Base-by-base conservation (phyloP, 2,888 invertebrate species). In the Trachelus troglodyta region DNA sequence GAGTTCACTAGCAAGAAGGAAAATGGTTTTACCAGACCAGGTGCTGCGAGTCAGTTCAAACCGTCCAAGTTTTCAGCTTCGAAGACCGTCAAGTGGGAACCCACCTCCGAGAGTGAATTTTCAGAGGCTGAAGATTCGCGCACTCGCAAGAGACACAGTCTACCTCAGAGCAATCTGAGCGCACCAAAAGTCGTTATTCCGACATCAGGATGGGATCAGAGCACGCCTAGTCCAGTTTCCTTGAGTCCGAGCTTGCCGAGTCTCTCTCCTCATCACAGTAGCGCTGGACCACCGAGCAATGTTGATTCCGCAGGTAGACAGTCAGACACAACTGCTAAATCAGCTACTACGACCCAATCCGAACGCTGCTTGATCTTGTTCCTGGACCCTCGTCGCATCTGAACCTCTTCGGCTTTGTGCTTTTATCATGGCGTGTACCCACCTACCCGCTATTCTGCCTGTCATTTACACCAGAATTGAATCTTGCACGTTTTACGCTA, bases 31-130 rank as follows among this genome's bases (percentile, higher is more conserved):
- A 73, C 87, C 30, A 89, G 87, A 76, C 83, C 84, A 1, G 15
- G 15, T 15, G 75, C 80, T 12, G 79, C 85, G 69, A 69, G 68
- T 71, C 69, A 75, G 34, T 23, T 33, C 82, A 3, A 79, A 6
- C 33, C 76, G 30, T 34, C 78, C 15, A 74, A 74, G 74, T 79
- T 80, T 15, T 73, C 69, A 76, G 77, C 77, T 23, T 88, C 88
- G 75, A 94, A 93, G 86, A 92, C 92, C 68, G 93, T 93, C 30
- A 94, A 94, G 85, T 94, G 94, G 94, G 94, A 94, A 81, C 94
- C 94, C 3, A 94, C 93, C 34, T 94, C 94, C 1, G 94, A 94
- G 85, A 94, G 94, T 84, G 94, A 94, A 88, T 93, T 93, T 91
- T 94, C 94, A 6, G 94, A 94, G 85, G 92, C 92, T 69, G 94